Percentiles rank a stretch among this genome's conserved stretches.
phyloP scores from a whole-genome alignment of 2,797 vertebrate species.

The Arremon aurantiirostris region DNA sequence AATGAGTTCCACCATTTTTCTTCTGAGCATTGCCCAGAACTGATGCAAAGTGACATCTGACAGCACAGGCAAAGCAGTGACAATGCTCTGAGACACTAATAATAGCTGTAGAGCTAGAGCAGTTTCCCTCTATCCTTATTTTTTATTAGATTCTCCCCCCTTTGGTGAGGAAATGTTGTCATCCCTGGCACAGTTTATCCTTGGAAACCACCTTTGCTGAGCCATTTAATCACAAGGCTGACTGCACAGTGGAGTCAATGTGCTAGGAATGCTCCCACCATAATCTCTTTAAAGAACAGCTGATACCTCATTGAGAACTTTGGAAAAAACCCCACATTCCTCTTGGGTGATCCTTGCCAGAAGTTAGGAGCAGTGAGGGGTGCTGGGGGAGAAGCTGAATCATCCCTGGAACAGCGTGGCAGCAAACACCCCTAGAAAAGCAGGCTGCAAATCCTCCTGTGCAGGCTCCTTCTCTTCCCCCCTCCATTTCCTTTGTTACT shows the following conservation, averaged over 20 bases:
- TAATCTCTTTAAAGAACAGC: constrained; percentile 46
- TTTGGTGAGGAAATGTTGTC: constrained; percentile 39
- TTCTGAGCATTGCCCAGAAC: constrained; percentile 31
- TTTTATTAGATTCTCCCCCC: constrained; percentile 40
- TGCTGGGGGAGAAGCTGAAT: background rate
- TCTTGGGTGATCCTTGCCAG: background rate
- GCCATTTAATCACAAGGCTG: constrained; percentile 34
- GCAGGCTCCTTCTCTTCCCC: background rate
- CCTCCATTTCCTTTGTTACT: constrained; percentile 58
- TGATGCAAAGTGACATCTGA: constrained; percentile 66
- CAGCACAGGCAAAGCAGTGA: constrained; percentile 43
- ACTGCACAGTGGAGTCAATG: constrained; percentile 12
- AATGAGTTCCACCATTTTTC: constrained; percentile 46
- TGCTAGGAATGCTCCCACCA: constrained; percentile 3
- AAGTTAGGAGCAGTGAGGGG: background rate
- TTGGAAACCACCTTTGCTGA: constrained; percentile 58
- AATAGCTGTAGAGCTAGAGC: constrained; percentile 47
- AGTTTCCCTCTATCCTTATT: constrained; percentile 40
- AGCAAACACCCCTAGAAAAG: background rate
- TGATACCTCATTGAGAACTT: constrained; percentile 40
- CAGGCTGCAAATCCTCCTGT: background rate
- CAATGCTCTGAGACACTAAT: constrained; percentile 47
- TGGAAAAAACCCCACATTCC: background rate
- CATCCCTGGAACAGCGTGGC: background rate
- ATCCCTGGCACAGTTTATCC: constrained; percentile 51